Conservation (phyloP, 2,113 vertebrate species). For the Clarias magur region DNA sequence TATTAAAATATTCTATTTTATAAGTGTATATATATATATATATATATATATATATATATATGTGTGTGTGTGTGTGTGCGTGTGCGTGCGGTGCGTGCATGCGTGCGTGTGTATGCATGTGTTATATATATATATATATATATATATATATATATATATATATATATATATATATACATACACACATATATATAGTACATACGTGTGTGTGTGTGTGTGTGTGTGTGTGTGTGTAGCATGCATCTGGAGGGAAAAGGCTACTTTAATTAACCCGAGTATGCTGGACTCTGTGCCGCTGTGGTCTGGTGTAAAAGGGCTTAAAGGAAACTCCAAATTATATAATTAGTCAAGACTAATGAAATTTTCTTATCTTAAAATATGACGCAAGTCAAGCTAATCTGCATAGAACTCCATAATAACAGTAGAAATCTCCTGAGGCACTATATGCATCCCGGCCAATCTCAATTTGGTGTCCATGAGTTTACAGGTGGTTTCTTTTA, state of each 20-base stretch:
- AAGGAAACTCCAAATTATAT: background rate
- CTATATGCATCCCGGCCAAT: background rate
- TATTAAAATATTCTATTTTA: no score
- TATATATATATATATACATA: no score
- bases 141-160: no score
- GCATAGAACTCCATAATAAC: background rate
- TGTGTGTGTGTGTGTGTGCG: no score
- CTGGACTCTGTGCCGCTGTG: background rate
- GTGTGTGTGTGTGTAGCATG: no score
- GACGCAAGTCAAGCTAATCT: background rate
- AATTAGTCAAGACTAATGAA: slow-evolving; percentile 1
- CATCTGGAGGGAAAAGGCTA: background rate
- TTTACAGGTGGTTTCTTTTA: background rate
- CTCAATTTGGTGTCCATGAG: background rate
- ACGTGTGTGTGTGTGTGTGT: no score
- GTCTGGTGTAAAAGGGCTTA: background rate
- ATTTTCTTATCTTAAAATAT: slow-evolving; percentile 6
- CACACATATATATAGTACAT: no score
- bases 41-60: no score
- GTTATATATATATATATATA: no score
- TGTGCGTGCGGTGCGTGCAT: no score
- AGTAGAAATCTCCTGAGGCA: background rate
- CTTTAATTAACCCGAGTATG: background rate
- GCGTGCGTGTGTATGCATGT: no score
- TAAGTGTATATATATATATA: no score